Evolutionary conservation across 2,888 invertebrate genomes (phyloP).

Genomic region (Andrena trimmerana): DNA sequence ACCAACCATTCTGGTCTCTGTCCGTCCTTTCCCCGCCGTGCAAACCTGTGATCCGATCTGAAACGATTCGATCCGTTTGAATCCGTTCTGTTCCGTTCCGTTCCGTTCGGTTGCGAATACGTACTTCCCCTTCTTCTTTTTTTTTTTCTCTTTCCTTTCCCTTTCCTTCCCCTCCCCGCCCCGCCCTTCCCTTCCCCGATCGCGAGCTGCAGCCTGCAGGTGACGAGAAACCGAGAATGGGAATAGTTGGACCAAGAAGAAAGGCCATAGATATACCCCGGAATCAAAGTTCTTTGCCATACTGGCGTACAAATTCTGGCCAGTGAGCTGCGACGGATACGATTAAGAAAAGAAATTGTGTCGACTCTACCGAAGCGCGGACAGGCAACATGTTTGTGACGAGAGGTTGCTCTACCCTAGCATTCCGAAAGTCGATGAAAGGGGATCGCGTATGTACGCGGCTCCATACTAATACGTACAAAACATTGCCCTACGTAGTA

Average conservation of each 20-base stretch:
- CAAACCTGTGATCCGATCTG: conserved; percentile 48
- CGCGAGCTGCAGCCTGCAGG: neutral
- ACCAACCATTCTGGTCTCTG: conserved; percentile 48
- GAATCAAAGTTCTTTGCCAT: conserved; percentile 21
- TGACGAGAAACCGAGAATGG: conserved; percentile 17
- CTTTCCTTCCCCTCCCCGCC: neutral
- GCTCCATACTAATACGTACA: no score
- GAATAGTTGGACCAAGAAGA: conserved; percentile 31
- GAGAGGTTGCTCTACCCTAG: neutral
- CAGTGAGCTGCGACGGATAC: conserved; percentile 9
- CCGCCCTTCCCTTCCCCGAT: neutral
- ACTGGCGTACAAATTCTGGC: conserved; percentile 34
- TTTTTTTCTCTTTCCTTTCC: neutral
- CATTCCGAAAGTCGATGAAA: neutral
- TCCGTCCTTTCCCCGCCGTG: conserved; percentile 53
- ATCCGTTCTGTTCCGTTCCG: conserved; percentile 46
- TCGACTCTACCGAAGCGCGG: neutral
- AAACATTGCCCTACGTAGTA: no score
- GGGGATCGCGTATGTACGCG: neutral
- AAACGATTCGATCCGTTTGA: conserved; percentile 58
- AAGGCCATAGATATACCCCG: conserved; percentile 14
- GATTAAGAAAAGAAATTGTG: neutral
- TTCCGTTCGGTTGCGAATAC: conserved; percentile 27
- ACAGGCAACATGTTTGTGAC: neutral
- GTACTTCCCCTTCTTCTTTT: conserved; percentile 3